These are phyloP conservation scores for Coranthus polyacanthus DNA, from an alignment of 2,797 vertebrate genomes.

Conservation along the genomic window DNA sequence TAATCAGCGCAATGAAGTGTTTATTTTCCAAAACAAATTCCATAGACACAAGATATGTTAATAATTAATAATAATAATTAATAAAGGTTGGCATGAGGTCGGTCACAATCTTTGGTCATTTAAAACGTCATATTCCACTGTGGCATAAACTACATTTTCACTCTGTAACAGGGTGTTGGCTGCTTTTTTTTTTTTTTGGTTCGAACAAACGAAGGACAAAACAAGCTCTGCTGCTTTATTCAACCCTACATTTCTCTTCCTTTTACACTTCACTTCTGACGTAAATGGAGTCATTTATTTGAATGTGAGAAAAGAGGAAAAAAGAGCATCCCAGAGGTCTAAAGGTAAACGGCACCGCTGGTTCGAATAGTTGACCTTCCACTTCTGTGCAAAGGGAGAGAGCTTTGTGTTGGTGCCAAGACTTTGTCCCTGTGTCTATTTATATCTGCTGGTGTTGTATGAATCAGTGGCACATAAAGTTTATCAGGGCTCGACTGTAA, in stretches of 20 bases:
- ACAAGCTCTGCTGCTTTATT: neutral
- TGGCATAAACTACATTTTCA: neutral
- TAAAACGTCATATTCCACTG: no score
- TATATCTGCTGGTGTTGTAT: conserved; percentile 44
- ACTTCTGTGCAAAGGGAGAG: neutral
- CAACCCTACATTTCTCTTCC: neutral
- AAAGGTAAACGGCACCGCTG: neutral
- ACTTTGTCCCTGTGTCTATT: conserved; percentile 66
- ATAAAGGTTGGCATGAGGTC: no score
- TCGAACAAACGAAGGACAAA: neutral
- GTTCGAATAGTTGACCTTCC: conserved; percentile 5
- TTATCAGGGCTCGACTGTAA: conserved; percentile 19
- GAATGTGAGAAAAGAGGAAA: neutral
- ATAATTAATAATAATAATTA: no score
- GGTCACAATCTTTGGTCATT: neutral
- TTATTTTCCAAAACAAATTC: neutral
- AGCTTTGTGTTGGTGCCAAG: conserved; percentile 29
- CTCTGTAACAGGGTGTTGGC: conserved; percentile 6
- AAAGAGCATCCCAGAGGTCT: neutral
- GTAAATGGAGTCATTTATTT: neutral
- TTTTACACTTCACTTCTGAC: neutral
- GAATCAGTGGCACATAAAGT: conserved; percentile 46
- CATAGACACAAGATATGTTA: neutral
- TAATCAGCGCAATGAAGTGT: neutral
- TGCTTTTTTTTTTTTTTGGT: neutral